Base-by-base conservation (phyloP, 2,888 invertebrate species). In the Nebria brevicollis region DNA sequence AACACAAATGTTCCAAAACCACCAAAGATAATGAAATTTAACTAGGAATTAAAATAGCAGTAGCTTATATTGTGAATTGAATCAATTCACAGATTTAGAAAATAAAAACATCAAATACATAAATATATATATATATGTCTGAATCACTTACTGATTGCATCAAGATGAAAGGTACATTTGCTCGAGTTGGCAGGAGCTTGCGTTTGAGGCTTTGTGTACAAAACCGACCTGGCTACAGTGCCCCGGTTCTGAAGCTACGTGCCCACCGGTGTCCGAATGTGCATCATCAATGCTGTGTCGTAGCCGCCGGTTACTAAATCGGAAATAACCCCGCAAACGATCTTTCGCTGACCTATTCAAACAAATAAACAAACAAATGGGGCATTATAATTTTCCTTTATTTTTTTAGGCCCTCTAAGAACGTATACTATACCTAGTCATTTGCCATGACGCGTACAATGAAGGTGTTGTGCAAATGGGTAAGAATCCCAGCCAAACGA, bases 401-500 rank as follows among this genome's bases (percentile, higher is more conserved):
- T n/a, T n/a, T n/a, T n/a, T n/a, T n/a, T n/a, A n/a, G n/a, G n/a
- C n/a, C n/a, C n/a, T n/a, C n/a, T n/a, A n/a, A n/a, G n/a, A n/a
- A 42, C 7, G 13, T 72, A 6, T 25, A 25, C 83, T 89, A 89
- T 86, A 93, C 93, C 92, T 91, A 86, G 90, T 92, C 87, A 94
- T 91, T 83, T 92, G 91, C 92, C 94, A 94, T 0, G 91, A 90
- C 8, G 91, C 91, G 85, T 93, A 94, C 75, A 94, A 88, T 54
- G 92, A 88, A 0, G 94, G 94, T 26, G 93, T 94, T 26, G 92
- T 91, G 81, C 93, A 92, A 0, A 93, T 93, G 7, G 94, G 94
- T 81, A 94, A 85, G 85, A 94, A 94, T 0, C 93, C 94, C 78
- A 94, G 88, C 94, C 94, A 94, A 6, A 94, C 93, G 85, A 94